A percentile compares a stretch with the other conserved stretches of the same genome.
Evolutionary conservation across 2,888 invertebrate species (phyloP).

Genomic region (Melitaea athalia): DNA sequence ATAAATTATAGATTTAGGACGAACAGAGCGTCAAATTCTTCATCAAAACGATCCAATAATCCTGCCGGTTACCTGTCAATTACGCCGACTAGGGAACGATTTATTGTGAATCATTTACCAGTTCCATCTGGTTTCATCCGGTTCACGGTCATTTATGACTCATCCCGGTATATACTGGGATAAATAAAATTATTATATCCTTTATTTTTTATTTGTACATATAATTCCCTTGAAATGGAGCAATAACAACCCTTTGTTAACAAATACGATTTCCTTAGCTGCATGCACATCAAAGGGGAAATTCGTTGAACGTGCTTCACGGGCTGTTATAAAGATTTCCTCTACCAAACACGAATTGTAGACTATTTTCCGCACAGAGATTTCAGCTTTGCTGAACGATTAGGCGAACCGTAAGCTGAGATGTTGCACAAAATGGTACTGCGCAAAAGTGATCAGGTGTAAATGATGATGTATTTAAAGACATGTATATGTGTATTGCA

Average conservation of each 20-base stretch:
- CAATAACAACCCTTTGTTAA: conserved; percentile 7
- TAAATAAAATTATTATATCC: neutral
- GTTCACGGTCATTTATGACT: neutral
- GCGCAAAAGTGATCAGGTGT: neutral
- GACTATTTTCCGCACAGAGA: conserved; percentile 11
- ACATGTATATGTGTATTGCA: no score
- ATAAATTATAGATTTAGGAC: neutral
- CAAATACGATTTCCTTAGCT: conserved; percentile 1
- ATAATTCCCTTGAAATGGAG: neutral
- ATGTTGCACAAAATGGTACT: no score
- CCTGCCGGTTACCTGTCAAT: conserved; percentile 19
- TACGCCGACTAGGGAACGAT: conserved; percentile 7
- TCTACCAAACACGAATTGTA: conserved; percentile 27
- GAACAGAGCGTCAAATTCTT: conserved; percentile 13
- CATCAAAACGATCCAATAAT: conserved; percentile 12
- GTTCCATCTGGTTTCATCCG: neutral
- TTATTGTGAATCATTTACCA: conserved; percentile 9
- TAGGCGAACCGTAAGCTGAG: neutral
- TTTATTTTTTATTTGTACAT: neutral
- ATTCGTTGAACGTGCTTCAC: conserved; percentile 21
- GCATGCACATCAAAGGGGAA: conserved; percentile 4
- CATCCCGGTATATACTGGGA: neutral
- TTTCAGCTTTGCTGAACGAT: conserved; percentile 22
- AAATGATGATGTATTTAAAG: neutral
- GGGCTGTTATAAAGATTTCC: conserved; percentile 28